A percentile compares a stretch with the other conserved stretches of the same genome.
These are phyloP conservation scores for Drymonia ruficornis DNA, from an alignment of 2,888 invertebrate species.

Conservation along the genomic window DNA sequence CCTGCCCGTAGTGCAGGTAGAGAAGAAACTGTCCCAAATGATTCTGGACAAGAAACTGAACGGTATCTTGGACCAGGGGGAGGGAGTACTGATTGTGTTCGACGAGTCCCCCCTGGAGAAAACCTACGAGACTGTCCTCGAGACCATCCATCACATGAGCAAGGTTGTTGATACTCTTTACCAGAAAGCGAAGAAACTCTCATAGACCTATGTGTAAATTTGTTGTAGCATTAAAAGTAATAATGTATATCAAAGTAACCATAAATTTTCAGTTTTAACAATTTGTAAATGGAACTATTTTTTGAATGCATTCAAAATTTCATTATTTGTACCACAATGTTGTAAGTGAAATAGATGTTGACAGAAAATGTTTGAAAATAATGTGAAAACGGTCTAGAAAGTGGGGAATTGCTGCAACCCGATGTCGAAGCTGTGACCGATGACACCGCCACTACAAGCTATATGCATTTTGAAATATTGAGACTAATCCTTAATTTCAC, in stretches of 20 bases:
- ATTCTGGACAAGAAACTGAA: slow-evolving; percentile 99
- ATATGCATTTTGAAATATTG: slow-evolving; percentile 60
- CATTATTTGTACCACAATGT: slow-evolving; percentile 59
- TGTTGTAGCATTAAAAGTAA: slow-evolving; percentile 77
- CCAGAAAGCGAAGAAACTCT: slow-evolving; percentile 99
- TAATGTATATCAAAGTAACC: slow-evolving; percentile 77
- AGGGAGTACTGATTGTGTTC: slow-evolving; percentile 98
- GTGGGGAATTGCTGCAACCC: slow-evolving; percentile 54
- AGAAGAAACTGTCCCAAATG: slow-evolving; percentile 99
- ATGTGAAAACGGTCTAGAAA: slow-evolving; percentile 36
- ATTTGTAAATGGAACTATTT: slow-evolving; percentile 73
- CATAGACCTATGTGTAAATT: slow-evolving; percentile 85
- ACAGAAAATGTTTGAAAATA: slow-evolving; percentile 47
- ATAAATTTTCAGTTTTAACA: slow-evolving; percentile 72
- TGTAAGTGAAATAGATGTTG: slow-evolving; percentile 54
- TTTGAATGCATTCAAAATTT: slow-evolving; percentile 70
- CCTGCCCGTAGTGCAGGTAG: slow-evolving; percentile 94
- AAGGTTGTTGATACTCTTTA: slow-evolving; percentile 99
- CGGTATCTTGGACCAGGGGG: slow-evolving; percentile 99
- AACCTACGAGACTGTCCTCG: slow-evolving; percentile 98
- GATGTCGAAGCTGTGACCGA: slow-evolving; percentile 25
- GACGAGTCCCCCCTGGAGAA: slow-evolving; percentile 97
- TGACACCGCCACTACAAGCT: slow-evolving; percentile 44
- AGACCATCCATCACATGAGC: slow-evolving; percentile 99
- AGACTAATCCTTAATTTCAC: slow-evolving; percentile 67